phyloP scores from a whole-genome alignment of 2,797 vertebrate genomes.

The Mus caroli region DNA sequence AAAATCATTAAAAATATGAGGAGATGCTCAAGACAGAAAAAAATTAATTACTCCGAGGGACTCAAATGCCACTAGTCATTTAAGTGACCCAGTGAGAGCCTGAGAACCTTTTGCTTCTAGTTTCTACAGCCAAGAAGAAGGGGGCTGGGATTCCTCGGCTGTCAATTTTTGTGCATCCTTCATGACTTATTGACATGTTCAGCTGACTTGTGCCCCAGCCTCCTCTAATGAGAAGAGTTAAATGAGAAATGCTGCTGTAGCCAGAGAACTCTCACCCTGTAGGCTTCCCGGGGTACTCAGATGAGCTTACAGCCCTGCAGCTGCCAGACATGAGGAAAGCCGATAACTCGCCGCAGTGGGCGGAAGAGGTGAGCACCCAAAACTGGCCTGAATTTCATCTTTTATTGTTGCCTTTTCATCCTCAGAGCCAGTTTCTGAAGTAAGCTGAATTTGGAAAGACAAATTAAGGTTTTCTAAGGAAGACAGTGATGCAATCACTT shows the following conservation, averaged over 20 bases:
- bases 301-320: not conserved
- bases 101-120: conserved; percentile 52
- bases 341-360: conserved; percentile 44
- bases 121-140: not conserved
- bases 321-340: not conserved
- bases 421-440: conserved; percentile 74
- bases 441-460: conserved; percentile 75
- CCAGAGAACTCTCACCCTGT: not conserved
- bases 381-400: conserved; percentile 47
- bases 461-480: conserved; percentile 79
- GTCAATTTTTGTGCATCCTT: conserved; percentile 71
- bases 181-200: conserved; percentile 73
- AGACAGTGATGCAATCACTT: conserved; percentile 68
- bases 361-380: conserved; percentile 45
- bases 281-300: conserved; percentile 1
- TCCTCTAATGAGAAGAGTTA: conserved; percentile 75
- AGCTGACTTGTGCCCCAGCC: conserved; percentile 34
- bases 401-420: conserved; percentile 78
- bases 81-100: conserved; percentile 71
- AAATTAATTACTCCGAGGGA: conserved; percentile 77
- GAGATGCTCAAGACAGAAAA: conserved; percentile 70
- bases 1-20: conserved; percentile 78
- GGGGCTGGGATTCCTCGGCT: conserved; percentile 57
- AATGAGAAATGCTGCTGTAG: conserved; percentile 59
- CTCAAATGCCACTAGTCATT: conserved; percentile 81